Base-by-base conservation (phyloP, 2,797 vertebrate species). In the Pyrocephalus nanus region DNA sequence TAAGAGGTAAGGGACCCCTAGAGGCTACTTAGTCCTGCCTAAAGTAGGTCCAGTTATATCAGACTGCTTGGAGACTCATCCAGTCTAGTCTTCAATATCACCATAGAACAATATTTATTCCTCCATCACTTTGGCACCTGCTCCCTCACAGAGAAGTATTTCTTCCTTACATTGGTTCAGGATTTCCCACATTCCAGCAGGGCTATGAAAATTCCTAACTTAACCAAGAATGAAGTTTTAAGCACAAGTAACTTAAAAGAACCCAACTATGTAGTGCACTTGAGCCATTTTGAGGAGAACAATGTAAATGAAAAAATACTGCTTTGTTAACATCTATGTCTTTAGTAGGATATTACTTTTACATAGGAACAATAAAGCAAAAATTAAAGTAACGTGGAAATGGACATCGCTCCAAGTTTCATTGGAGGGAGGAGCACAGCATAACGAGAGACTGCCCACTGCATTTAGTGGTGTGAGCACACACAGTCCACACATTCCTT, bases 351-450 rank as follows among this genome's bases (percentile, higher is more conserved):
- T 64, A 60, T 30, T 43, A 60, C 9, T 81, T 74, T 53, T 19
- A 71, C 6, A 48, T 0, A 60, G 29, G 18, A 67, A 51, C 29
- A 20, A 66, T 36, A 48, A 86, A 23, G 32, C 11, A 51, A 61
- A 89, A 92, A 34, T 10, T 55, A 1, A 38, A 65, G 29, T 36
- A 11, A 57, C 11, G 7, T 2, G n/a, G 34, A 85, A 85, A 42
- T 3, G 4, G 30, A 45, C 3, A 54, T 17, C 1, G 0, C 12
- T 43, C n/a, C 30, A 76, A 3, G 23, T 79, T 76, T 2, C 48
- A 76, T 48, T 6, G 26, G 16, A 92, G 5, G 66, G 54, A 34
- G 14, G 5, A 40, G 69, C 18, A 45, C 0, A 0, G 30, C 11
- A 64, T 10, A 23, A 23, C 6, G 21, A n/a, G 36, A 72, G 8